These are phyloP conservation scores for Dicrurus megarhynchus DNA, from an alignment of 2,113 vertebrate species.

Conservation along the genomic window DNA sequence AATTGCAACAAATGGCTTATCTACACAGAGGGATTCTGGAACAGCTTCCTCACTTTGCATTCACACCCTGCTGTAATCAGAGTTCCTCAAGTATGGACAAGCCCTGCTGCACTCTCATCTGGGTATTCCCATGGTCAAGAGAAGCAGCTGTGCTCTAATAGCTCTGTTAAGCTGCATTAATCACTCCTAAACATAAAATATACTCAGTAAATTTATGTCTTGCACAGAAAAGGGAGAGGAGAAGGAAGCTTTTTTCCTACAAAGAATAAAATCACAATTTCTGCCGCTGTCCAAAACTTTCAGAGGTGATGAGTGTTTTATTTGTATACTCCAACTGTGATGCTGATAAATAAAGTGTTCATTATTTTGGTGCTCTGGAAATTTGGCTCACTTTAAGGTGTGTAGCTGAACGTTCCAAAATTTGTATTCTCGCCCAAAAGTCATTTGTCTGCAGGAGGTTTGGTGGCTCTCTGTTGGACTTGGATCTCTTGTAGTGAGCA, in stretches of 20 bases:
- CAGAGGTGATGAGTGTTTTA: background rate
- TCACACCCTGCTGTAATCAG: background rate
- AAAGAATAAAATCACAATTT: background rate
- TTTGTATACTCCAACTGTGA: background rate
- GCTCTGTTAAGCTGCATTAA: background rate
- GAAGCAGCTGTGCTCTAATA: background rate
- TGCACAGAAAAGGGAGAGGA: background rate
- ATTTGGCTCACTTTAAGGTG: background rate
- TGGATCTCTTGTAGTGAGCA: background rate
- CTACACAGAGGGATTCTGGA: background rate
- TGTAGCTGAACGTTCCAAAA: background rate
- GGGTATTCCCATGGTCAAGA: background rate
- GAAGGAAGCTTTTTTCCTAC: background rate
- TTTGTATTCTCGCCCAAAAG: background rate
- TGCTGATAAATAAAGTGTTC: background rate
- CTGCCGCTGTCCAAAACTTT: background rate
- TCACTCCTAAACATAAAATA: background rate
- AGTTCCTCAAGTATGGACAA: conserved; percentile 3
- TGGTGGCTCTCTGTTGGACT: background rate
- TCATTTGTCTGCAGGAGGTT: background rate
- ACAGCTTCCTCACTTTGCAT: background rate
- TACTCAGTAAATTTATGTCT: background rate
- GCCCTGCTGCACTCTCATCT: background rate
- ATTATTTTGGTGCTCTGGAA: background rate
- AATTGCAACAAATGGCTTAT: conserved; percentile 32